Conservation (phyloP, 2,113 vertebrate genomes). For the Strix aluco region DNA sequence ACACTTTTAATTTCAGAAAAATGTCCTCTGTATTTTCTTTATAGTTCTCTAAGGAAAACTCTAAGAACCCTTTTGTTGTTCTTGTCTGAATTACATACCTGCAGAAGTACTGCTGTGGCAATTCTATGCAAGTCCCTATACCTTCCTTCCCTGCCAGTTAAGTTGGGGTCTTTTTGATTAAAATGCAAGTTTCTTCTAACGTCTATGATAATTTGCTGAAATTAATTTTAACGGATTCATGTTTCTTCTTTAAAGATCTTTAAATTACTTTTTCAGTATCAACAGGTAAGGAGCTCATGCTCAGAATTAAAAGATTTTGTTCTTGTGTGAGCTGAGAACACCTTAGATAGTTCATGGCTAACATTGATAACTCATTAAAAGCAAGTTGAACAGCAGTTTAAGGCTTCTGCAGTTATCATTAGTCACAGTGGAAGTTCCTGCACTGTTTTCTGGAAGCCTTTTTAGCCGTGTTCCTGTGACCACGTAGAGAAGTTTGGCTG, state of each 20-base stretch:
- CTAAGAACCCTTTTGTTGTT: background rate
- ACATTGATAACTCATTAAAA: background rate
- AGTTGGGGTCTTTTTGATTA: background rate
- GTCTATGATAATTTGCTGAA: background rate
- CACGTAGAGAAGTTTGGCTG: slow-evolving; percentile 27
- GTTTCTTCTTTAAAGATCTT: background rate
- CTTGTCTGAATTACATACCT: background rate
- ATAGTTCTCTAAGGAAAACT: background rate
- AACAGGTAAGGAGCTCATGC: background rate
- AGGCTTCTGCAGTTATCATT: background rate
- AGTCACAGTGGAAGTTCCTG: background rate
- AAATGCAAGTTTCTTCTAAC: background rate
- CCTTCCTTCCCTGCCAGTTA: background rate
- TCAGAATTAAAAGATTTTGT: background rate
- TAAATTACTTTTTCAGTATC: background rate
- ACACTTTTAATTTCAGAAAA: background rate
- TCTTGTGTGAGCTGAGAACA: background rate
- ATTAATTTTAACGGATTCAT: background rate
- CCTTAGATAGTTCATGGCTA: background rate
- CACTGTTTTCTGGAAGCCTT: slow-evolving; percentile 1
- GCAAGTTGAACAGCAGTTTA: background rate
- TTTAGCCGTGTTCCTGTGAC: background rate
- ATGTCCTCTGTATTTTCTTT: background rate
- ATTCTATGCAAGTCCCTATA: background rate
- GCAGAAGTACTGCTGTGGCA: background rate